These are phyloP conservation scores for Elymnias hypermnestra DNA, from an alignment of 1,140 invertebrate species.

Conservation along the genomic window DNA sequence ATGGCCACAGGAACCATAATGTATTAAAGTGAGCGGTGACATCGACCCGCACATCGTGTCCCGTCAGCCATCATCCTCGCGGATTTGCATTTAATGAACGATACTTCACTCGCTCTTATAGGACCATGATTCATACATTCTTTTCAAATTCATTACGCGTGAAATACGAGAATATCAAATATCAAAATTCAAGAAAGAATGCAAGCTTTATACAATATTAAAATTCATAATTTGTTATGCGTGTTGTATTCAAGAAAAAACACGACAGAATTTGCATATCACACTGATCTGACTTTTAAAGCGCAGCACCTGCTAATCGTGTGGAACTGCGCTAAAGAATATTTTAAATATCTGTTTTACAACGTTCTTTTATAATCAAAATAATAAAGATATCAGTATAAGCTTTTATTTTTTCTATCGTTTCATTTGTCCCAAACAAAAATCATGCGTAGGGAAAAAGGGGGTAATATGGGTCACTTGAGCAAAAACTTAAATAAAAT, in stretches of 20 bases:
- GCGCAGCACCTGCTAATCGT: slow-evolving; percentile 1
- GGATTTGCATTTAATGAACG: not conserved
- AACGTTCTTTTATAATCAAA: not conserved
- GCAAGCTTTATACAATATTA: slow-evolving; percentile 1
- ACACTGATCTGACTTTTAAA: slow-evolving; percentile 1
- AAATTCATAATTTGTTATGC: slow-evolving; percentile 3
- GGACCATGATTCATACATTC: not conserved
- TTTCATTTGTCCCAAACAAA: no score
- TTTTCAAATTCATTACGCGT: not conserved
- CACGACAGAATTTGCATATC: slow-evolving; percentile 1
- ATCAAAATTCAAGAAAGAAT: slow-evolving; percentile 1
- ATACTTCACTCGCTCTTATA: not conserved
- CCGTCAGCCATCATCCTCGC: not conserved
- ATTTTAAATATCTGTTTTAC: not conserved
- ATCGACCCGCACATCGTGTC: slow-evolving; percentile 9
- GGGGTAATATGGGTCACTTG: no score
- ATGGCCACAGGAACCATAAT: no score
- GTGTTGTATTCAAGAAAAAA: not conserved
- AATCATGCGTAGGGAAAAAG: no score
- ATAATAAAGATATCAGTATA: no score
- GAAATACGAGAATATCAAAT: slow-evolving; percentile 1
- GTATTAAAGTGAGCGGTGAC: slow-evolving; percentile 5
- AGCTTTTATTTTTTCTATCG: no score
- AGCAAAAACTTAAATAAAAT: no score
- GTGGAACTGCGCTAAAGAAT: not conserved